Conservation (phyloP, 2,113 vertebrate genomes). For the Oncorhynchus keta region DNA sequence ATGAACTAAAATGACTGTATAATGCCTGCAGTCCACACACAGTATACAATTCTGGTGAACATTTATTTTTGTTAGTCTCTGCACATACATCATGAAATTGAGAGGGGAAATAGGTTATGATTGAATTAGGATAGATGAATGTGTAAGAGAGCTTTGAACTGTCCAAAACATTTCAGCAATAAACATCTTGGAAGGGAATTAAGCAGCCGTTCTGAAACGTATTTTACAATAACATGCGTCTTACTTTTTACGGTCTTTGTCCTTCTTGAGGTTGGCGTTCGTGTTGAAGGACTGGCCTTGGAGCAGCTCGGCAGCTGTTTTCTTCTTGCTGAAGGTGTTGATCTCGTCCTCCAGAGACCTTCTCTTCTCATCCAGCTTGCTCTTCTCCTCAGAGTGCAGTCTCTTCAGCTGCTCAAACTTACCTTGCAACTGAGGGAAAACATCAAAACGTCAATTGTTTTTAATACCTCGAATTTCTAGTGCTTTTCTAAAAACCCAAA, state of each 20-base stretch:
- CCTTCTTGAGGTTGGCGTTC: conserved; percentile 67
- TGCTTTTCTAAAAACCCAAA: background rate
- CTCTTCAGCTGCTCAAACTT: conserved; percentile 74
- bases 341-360: conserved; percentile 78
- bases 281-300: conserved; percentile 64
- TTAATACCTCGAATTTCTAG: background rate
- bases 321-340: conserved; percentile 73
- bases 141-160: too few relatives aligned
- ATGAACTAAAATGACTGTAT: background rate
- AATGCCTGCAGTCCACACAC: too few relatives aligned
- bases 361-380: conserved; percentile 75
- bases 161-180: too few relatives aligned
- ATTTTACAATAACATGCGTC: too few relatives aligned
- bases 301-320: conserved; percentile 67
- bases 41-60: background rate
- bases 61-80: background rate
- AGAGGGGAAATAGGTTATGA: background rate
- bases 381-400: conserved; percentile 71
- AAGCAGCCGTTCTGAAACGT: too few relatives aligned
- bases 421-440: conserved; percentile 67
- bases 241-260: conserved; percentile 68
- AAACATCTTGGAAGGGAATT: too few relatives aligned
- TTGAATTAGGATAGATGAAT: background rate
- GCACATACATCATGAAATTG: background rate
- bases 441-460: background rate